A percentile compares a stretch with the other conserved stretches of the same genome.
Evolutionary conservation across 30 jellyfish, hydroid and myxozoan species (phyloP).

Genomic region (Catostylus mosaicus): DNA sequence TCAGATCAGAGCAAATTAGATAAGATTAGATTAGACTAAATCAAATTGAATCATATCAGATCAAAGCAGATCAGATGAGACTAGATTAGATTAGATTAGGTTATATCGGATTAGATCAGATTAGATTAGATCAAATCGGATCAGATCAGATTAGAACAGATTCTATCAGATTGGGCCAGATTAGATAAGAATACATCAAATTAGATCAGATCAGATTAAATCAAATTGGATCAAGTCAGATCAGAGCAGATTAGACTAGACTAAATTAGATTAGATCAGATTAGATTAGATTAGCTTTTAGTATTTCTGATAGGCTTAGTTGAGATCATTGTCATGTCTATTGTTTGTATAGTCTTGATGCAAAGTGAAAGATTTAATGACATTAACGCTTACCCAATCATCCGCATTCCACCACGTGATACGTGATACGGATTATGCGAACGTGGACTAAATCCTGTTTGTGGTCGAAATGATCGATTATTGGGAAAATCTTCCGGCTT

Average conservation of each 20-base stretch:
- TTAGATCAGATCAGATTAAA: background rate
- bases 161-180: background rate
- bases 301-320: background rate
- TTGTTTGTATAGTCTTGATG: background rate
- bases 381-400: conserved; percentile 66
- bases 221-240: background rate
- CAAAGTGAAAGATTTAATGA: background rate
- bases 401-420: conserved; percentile 86
- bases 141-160: background rate
- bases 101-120: background rate
- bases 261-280: background rate
- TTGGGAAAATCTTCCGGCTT: conserved; percentile 88
- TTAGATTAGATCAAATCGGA: background rate
- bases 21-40: no score
- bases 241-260: background rate
- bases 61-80: no score
- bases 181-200: background rate
- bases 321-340: background rate
- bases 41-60: no score
- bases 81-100: no score
- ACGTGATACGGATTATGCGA: conserved; percentile 79
- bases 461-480: conserved; percentile 72
- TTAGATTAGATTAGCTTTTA: background rate
- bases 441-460: conserved; percentile 78
- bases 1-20: background rate